Base-by-base conservation (phyloP, 2,113 vertebrate genomes). In the Anthoscopus minutus region DNA sequence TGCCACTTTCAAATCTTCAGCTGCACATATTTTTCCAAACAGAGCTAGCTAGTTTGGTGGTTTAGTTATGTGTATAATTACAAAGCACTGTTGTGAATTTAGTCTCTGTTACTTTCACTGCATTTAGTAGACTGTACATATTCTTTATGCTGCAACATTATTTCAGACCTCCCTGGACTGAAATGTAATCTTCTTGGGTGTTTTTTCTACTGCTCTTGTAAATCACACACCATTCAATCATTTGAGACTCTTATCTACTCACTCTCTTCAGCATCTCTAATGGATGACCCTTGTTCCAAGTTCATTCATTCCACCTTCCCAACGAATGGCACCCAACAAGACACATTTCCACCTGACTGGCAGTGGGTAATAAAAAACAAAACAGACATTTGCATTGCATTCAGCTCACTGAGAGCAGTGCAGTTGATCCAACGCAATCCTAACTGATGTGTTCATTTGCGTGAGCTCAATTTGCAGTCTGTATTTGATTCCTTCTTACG, bases 181-280 rank as follows among this genome's bases (percentile, higher is more conserved):
- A 87, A 93, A 86, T 22, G 28, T 27, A 66, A 91, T 91, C 76
- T 69, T 58, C 71, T 74, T 54, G 51, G 72, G 64, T 83, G 81
- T 66, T 88, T 76, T 92, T 84, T 79, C 73, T 53, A 27, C 31
- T 80, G 77, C 67, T 17, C 15, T 33, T 45, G 38, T 70, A 92
- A n/a, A 94, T 95, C 74, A 92, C 66, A 77, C 40, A 94, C 64
- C 60, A 71, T 92, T 97, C 91, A 92, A 86, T 86, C 92, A 94
- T 50, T 72, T 73, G 23, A 82, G 81, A 88, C 79, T 85, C 17
- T 73, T 89, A 27, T 70, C 58, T 77, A 28, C 82, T 95, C 81
- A 31, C 22, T 65, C 42, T 88, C 47, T 73, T 77, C 8, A 7
- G 44, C 74, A 83, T 1, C 85, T 82, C 42, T 94, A 95, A 95